Evolutionary conservation across 2,113 vertebrate genomes (phyloP), one percentile per base, ranked within the genome.

Genomic region (Apistogramma diplotaenia): DNA sequence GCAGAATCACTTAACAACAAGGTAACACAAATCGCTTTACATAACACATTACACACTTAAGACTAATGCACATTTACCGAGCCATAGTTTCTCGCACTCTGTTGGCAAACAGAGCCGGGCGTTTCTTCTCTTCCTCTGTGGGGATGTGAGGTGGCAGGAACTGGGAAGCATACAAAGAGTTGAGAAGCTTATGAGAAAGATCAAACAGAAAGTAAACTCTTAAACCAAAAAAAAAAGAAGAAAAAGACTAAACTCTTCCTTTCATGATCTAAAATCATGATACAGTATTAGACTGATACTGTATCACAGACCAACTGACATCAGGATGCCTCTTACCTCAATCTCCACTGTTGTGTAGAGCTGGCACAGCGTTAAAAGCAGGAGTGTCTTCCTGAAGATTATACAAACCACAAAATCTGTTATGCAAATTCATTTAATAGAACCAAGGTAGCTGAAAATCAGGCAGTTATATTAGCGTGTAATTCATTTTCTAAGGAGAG

Each of bases 321-420:
- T 2, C 6, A 6, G 25, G 19, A 51, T 21, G 23, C 2, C 4
- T 55, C 88, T 95, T 95, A 99, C 98, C 97, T 99, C 98, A 49
- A 99, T 95, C 93, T 99, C 97, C 15, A 99, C 94, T 12, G 94
- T 98, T 25, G 98, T 99, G 93, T 95, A 97, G 18, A 95, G 90
- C 93, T 99, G 98, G 89, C 96, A 96, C 71, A 97, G 79, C 0
- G 98, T 99, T 37, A 99, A 95, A 11, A 96, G 21, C 5, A 96
- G 94, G 1, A 97, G 88, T 9, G 93, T 96, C 85, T 84, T 87
- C 93, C 98, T 99, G 90, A 37, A 84, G 79, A 78, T 43, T 60
- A 70, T 5, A 70, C 67, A 86, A 73, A 29, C 13, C 27, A 12
- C 6, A 61, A 13, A 60, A 55, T 31, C 3, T 4, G 76, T 70